Evolutionary conservation across 2,113 vertebrate species (phyloP).

Genomic region (Potamarius usumacintae): DNA sequence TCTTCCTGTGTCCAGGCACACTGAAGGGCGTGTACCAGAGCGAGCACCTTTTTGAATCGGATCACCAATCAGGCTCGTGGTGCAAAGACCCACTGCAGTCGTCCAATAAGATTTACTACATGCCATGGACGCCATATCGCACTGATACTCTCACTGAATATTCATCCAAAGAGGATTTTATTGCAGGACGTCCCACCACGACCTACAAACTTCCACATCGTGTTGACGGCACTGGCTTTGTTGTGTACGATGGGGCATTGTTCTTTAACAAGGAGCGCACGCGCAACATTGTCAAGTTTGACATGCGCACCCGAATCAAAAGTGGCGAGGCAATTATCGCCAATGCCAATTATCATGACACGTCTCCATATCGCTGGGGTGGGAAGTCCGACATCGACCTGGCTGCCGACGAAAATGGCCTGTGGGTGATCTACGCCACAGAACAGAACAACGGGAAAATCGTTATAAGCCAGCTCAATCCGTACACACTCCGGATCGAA

Average conservation of each 20-base stretch:
- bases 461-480: constrained; percentile 91
- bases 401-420: constrained; percentile 86
- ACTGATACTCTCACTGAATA: constrained; percentile 96
- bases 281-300: constrained; percentile 98
- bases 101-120: constrained; percentile 98
- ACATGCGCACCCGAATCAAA: constrained; percentile 94
- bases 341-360: constrained; percentile 82
- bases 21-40: constrained; percentile 96
- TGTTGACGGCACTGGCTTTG: constrained; percentile 95
- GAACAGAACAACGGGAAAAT: constrained; percentile 88
- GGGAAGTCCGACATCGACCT: constrained; percentile 87
- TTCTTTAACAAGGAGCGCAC: constrained; percentile 99
- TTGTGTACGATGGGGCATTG: constrained; percentile 93
- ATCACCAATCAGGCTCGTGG: constrained; percentile 98
- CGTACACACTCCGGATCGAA: constrained; percentile 85
- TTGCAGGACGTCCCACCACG: constrained; percentile 93
- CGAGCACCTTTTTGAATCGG: constrained; percentile 96
- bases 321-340: constrained; percentile 98
- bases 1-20: constrained; percentile 96
- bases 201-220: constrained; percentile 97
- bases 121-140: constrained; percentile 97
- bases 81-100: constrained; percentile 98
- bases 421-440: constrained; percentile 95
- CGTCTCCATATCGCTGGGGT: constrained; percentile 87
- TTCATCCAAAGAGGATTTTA: constrained; percentile 98